Evolutionary conservation across 2,888 invertebrate species (phyloP).

Genomic region (Abrostola triplasia): DNA sequence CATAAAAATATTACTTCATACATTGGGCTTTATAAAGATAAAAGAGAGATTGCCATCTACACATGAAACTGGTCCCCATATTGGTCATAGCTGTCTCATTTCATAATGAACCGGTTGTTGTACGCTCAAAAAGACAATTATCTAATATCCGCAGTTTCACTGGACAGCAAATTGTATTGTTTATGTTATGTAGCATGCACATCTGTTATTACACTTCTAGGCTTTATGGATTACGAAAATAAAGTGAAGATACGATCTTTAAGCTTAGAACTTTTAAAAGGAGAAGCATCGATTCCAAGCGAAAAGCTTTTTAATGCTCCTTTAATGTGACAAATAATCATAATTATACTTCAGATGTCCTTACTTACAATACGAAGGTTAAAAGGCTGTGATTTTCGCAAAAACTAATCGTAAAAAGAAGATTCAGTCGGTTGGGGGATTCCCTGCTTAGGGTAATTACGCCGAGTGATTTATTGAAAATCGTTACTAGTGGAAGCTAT

Average conservation of each 20-base stretch:
- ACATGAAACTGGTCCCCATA: conserved; percentile 36
- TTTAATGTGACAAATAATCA: no score
- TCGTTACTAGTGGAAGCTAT: no score
- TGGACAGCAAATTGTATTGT: conserved; percentile 12
- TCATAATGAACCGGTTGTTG: conserved; percentile 45
- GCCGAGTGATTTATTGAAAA: no score
- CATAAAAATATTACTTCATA: no score
- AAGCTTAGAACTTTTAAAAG: not conserved
- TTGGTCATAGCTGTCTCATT: conserved; percentile 21
- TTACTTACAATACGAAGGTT: not conserved
- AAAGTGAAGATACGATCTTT: conserved; percentile 2
- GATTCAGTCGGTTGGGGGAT: no score
- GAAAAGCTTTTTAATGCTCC: not conserved
- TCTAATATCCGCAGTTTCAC: conserved; percentile 60
- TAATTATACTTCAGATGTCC: not conserved
- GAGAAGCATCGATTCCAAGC: not conserved
- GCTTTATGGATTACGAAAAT: not conserved
- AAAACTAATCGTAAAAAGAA: no score
- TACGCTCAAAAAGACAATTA: conserved; percentile 45
- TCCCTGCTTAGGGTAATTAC: no score
- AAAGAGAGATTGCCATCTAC: not conserved
- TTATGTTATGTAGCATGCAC: conserved; percentile 9
- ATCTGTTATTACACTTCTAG: conserved; percentile 17
- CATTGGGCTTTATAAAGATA: not conserved
- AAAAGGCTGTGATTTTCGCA: not conserved